Base-by-base conservation (phyloP, 2,888 invertebrate genomes). In the Cybosia mesomella region DNA sequence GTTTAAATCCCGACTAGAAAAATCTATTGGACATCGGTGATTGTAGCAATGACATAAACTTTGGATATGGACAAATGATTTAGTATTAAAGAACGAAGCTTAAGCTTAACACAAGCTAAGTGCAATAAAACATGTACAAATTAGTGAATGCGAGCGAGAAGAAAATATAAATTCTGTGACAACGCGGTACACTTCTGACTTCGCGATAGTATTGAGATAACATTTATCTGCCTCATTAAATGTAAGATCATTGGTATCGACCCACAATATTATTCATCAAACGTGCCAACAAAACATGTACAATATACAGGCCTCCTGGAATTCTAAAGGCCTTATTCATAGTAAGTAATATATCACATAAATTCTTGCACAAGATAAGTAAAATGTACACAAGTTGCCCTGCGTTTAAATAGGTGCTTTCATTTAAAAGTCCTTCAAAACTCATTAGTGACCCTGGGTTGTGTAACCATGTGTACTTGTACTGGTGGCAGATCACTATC, bases 291-390 rank as follows among this genome's bases (percentile, higher is more conserved):
- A 49, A n/a, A 49, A 49, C 49, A 9, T 18, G 18, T 18, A 49
- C 49, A 49, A 49, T 49, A 49, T 49, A 49, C 49, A n/a, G 18
- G n/a, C 18, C 49, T 49, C 49, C 9, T 49, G n/a, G n/a, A 49
- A 8, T 7, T 49, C 9, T 49, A 9, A 49, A 15, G 43, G 49
- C n/a, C 49, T 49, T n/a, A 49, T 49, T 49, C 49, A 43, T 49
- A 49, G 49, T 18, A 49, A 49, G 49, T 9, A 49, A 49, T 49
- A 49, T n/a, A n/a, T 8, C 49, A 7, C 43, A 18, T n/a, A 9
- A 49, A 49, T 49, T 49, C 49, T 49, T 49, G 49, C 49, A 49
- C 49, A 49, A 49, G 49, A 49, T 49, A 49, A 49, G 49, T 49
- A 49, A 49, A 49, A 49, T 49, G 49, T 49, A 49, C 49, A 18